Percentiles rank a stretch among this genome's conserved stretches.
These are phyloP conservation scores for Paratilapia polleni DNA, from an alignment of 2,113 vertebrate genomes.

Conservation along the genomic window DNA sequence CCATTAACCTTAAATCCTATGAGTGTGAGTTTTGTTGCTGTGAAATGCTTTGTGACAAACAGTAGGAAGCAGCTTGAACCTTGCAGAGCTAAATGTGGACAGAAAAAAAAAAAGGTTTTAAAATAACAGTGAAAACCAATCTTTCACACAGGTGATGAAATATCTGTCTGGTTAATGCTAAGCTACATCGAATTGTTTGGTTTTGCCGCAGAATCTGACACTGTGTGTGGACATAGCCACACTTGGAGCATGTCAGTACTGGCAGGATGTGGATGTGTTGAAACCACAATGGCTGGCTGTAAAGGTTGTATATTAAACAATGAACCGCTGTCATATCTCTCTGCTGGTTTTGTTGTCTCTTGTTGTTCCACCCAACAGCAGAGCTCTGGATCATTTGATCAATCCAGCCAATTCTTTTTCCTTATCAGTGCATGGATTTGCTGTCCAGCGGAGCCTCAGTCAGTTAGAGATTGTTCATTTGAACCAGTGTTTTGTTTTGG, in stretches of 20 bases:
- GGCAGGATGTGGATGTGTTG: background rate
- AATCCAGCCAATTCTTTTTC: constrained; percentile 35
- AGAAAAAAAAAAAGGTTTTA: background rate
- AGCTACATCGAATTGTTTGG: constrained; percentile 8
- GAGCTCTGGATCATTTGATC: background rate
- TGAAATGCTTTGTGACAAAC: constrained; percentile 1
- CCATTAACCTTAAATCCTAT: background rate
- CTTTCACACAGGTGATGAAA: constrained; percentile 17
- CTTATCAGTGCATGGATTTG: constrained; percentile 54
- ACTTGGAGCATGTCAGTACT: background rate
- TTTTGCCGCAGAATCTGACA: background rate
- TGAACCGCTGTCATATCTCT: constrained; percentile 5
- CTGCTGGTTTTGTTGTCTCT: constrained; percentile 17
- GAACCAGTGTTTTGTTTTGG: background rate
- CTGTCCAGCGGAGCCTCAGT: constrained; percentile 25
- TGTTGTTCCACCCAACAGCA: constrained; percentile 6
- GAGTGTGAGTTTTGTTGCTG: background rate
- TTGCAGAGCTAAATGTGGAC: background rate
- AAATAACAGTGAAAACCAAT: background rate
- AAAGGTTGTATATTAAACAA: constrained; percentile 26
- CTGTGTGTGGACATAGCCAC: constrained; percentile 5
- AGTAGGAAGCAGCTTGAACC: background rate
- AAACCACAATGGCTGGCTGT: background rate
- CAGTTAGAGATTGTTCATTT: constrained; percentile 19
- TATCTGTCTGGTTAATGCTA: background rate